Conservation (phyloP, 2,113 vertebrate species). For the Uropsilus gracilis region DNA sequence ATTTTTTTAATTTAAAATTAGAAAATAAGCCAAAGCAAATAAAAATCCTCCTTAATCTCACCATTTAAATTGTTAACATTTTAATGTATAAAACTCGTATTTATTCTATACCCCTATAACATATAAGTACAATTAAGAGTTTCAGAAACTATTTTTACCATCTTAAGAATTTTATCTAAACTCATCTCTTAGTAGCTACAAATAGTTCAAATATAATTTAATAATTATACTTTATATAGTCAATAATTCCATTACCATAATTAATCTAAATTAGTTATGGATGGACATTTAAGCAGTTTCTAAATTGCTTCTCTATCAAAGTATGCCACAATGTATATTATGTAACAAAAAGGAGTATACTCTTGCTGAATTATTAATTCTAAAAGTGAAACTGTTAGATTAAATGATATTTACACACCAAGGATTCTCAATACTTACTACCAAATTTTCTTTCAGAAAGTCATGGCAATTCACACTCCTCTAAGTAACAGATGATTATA, state of each 20-base stretch:
- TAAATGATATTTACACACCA: conserved; percentile 13
- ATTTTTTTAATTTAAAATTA: conserved; percentile 44
- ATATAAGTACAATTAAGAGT: not conserved
- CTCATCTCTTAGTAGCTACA: not conserved
- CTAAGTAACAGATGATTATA: not conserved
- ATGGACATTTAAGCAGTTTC: conserved; percentile 21
- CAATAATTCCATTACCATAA: conserved; percentile 16
- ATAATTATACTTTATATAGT: too few species aligned
- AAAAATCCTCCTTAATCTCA: not conserved
- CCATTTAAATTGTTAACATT: conserved; percentile 6
- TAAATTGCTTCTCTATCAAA: conserved; percentile 49
- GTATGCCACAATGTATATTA: not conserved
- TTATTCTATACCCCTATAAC: not conserved
- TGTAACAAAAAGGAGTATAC: not conserved
- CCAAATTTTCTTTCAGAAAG: conserved; percentile 43
- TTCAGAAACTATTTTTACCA: conserved; percentile 39
- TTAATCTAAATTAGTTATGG: not conserved
- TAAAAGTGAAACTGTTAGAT: not conserved
- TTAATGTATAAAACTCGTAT: not conserved
- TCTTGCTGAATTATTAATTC: conserved; percentile 44
- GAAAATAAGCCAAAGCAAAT: conserved; percentile 40
- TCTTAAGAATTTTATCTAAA: not conserved
- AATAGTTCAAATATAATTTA: not conserved
- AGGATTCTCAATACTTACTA: not conserved
- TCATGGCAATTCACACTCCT: not conserved